A percentile compares a stretch with the other conserved stretches of the same genome.
These are phyloP conservation scores for Orius insidiosus DNA, from an alignment of 1,140 invertebrate genomes.

Conservation along the genomic window DNA sequence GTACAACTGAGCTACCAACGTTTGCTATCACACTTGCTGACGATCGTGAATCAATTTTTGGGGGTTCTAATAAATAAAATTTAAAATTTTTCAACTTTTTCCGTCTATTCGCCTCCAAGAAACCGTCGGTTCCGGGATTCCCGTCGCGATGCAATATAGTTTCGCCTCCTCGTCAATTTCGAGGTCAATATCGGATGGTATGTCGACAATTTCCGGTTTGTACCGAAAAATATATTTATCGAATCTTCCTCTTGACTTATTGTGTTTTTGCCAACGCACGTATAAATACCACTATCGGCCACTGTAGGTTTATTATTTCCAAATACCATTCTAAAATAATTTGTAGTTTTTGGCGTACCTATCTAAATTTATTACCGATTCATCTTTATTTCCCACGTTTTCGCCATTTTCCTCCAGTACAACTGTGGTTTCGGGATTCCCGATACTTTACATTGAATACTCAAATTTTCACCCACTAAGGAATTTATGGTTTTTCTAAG, in stretches of 20 bases:
- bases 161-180: slow-evolving; percentile 8
- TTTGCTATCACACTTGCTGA: no score
- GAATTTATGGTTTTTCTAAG: no score
- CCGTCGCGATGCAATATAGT: slow-evolving; percentile 1
- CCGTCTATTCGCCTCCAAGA: neutral
- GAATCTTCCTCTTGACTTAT: neutral
- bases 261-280: neutral
- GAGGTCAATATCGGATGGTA: neutral
- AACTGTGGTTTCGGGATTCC: no score
- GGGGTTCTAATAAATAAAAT: no score
- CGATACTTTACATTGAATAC: no score
- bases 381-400: no score
- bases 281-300: slow-evolving; percentile 5
- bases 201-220: neutral
- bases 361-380: no score
- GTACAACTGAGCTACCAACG: no score
- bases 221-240: slow-evolving; percentile 2
- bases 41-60: no score
- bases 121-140: slow-evolving; percentile 1
- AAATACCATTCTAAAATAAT: slow-evolving; percentile 1
- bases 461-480: no score
- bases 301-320: slow-evolving; percentile 1
- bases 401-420: no score
- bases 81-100: no score
- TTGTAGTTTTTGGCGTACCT: neutral